Conservation (phyloP, 2,888 invertebrate species). For the Nudaria mundana region DNA sequence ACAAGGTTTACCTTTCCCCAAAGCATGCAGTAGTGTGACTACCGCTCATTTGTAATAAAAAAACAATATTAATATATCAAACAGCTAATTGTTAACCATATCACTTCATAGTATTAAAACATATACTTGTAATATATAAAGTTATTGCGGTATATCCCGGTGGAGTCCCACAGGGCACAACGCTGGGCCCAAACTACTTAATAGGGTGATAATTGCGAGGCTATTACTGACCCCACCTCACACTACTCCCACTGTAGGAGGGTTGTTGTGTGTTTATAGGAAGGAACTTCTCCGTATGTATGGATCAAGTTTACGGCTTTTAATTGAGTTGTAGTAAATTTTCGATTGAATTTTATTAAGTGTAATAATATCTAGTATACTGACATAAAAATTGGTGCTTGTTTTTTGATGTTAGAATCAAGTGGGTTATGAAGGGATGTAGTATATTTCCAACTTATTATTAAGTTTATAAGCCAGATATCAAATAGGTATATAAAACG, state of each 20-base stretch:
- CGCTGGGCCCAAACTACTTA: constrained; percentile 67
- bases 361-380: too few species aligned
- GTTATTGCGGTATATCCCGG: constrained; percentile 24
- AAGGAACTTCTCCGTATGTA: constrained; percentile 13
- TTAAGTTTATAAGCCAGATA: too few species aligned
- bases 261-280: constrained; percentile 10
- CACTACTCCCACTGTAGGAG: constrained; percentile 3
- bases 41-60: constrained; percentile 6
- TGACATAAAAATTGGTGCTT: too few species aligned
- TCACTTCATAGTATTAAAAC: constrained; percentile 31
- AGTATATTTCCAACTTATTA: too few species aligned
- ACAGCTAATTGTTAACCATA: constrained; percentile 29
- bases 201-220: constrained; percentile 73
- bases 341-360: neutral
- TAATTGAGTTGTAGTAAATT: constrained; percentile 11
- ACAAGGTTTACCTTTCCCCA: neutral
- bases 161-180: constrained; percentile 38
- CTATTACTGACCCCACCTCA: constrained; percentile 47
- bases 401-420: too few species aligned
- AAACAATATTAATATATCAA: constrained; percentile 28
- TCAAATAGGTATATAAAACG: too few species aligned
- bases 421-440: too few species aligned
- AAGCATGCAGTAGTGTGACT: constrained; percentile 6
- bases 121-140: constrained; percentile 14
- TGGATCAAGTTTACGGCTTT: constrained; percentile 12